phyloP scores from a whole-genome alignment of 2,113 vertebrate species.

The Tachycineta bicolor region DNA sequence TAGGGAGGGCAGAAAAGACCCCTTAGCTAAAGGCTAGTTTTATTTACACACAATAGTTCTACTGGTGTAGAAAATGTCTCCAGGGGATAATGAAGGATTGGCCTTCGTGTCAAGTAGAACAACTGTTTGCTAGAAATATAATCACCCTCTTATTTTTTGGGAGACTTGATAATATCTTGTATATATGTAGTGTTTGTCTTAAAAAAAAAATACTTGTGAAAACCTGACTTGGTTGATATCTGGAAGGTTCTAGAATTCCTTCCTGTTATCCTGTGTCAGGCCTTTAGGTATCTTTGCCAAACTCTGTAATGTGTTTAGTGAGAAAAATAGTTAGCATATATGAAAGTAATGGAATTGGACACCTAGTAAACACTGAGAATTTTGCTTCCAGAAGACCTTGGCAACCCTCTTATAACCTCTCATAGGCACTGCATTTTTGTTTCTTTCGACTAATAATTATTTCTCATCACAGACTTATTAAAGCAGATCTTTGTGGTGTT shows the following conservation, averaged over 20 bases:
- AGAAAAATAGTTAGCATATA: background rate
- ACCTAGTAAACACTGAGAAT: background rate
- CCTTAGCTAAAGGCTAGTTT: background rate
- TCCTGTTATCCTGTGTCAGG: background rate
- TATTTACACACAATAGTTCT: background rate
- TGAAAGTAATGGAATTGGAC: background rate
- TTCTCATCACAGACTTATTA: background rate
- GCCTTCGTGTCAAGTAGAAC: background rate
- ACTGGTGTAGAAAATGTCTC: background rate
- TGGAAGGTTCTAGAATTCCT: background rate
- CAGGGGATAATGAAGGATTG: background rate
- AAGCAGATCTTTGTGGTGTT: background rate
- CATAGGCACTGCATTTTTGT: background rate
- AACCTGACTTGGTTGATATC: background rate
- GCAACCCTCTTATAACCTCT: background rate
- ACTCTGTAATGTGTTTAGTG: background rate
- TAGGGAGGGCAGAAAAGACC: background rate
- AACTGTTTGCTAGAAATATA: background rate
- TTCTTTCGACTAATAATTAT: background rate
- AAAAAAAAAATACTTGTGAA: background rate
- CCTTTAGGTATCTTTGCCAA: background rate
- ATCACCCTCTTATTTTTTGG: background rate
- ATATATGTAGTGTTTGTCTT: background rate
- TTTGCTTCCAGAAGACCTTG: background rate
- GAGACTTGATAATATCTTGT: background rate